Base-by-base conservation (phyloP, 2,888 invertebrate genomes). In the Metopia argyrocephala region DNA sequence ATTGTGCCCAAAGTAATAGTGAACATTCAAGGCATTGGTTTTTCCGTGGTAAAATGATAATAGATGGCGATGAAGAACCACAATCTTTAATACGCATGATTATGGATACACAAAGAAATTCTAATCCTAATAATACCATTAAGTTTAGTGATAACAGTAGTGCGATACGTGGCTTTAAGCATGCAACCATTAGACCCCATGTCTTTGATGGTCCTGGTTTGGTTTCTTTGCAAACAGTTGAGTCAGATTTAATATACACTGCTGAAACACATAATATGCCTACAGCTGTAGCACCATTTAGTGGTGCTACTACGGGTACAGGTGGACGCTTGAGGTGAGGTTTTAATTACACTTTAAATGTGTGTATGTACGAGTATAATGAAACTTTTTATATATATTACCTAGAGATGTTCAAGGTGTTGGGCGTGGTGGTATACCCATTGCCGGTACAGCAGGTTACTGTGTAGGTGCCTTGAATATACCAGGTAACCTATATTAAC, bases 21-120 rank as follows among this genome's bases (percentile, higher is more conserved):
- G 99, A 99, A 89, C 99, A 99, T 90, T 98, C 98, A 80, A 93
- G 99, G 5, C 99, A 99, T 92, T 99, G 99, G 99, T 99, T 99
- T 91, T 99, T 99, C 91, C 96, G 96, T 92, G 98, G 98, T 0
- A 93, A 94, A 87, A 94, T 98, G 91, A 90, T 96, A 62, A 92
- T 98, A 61, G 96, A 98, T 91, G 97, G 96, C 0, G 89, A 93
- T 84, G 91, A 93, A 85, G 93, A 94, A 86, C 91, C 94, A n/a
- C 92, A 95, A 87, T 96, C 97, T 0, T 92, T 99, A 12, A 96
- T 99, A 86, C 94, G 96, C 87, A 96, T 98, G 95, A 97, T 99
- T 61, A 95, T 96, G 86, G 94, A 94, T 54, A 99, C 99, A 0
- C 98, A 98, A 88, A 91, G 93, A 5, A 91, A 92, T 84, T 95